Conservation (phyloP, 2,888 invertebrate species). For the Dendrolimus houi region DNA sequence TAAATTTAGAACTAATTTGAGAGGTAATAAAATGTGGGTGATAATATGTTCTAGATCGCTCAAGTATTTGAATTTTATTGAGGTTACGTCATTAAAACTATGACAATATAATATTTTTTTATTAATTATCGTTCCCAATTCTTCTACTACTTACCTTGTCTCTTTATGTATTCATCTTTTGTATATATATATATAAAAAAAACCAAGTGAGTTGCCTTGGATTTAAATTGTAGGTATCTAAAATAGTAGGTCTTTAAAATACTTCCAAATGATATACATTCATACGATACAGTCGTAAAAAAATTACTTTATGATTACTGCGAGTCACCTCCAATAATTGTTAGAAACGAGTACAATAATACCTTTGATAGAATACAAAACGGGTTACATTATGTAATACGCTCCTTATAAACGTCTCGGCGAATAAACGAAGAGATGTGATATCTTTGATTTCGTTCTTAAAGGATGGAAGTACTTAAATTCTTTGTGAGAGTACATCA, state of each 20-base stretch:
- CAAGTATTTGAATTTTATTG: neutral
- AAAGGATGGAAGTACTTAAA: slow-evolving; percentile 8
- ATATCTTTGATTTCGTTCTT: slow-evolving; percentile 20
- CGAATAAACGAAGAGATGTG: slow-evolving; percentile 15
- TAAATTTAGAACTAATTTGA: neutral
- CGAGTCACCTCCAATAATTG: slow-evolving; percentile 54
- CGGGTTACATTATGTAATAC: slow-evolving; percentile 3
- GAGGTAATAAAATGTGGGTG: too few relatives aligned
- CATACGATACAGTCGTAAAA: too few relatives aligned
- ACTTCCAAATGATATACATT: too few relatives aligned
- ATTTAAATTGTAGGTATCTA: too few relatives aligned
- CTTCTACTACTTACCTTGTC: too few relatives aligned
- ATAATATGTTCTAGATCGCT: slow-evolving; percentile 5
- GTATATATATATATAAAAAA: too few relatives aligned
- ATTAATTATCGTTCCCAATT: too few relatives aligned
- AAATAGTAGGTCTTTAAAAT: too few relatives aligned
- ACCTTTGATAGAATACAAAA: slow-evolving; percentile 9
- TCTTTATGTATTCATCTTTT: too few relatives aligned
- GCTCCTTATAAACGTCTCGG: slow-evolving; percentile 13
- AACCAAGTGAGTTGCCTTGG: too few relatives aligned
- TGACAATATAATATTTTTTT: too few relatives aligned
- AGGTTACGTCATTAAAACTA: too few relatives aligned
- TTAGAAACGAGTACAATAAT: slow-evolving; percentile 27
- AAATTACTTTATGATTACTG: slow-evolving; percentile 6
- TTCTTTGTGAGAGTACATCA: neutral